phyloP scores from a whole-genome alignment of 1,140 invertebrate species.

The Asobara japonica region DNA sequence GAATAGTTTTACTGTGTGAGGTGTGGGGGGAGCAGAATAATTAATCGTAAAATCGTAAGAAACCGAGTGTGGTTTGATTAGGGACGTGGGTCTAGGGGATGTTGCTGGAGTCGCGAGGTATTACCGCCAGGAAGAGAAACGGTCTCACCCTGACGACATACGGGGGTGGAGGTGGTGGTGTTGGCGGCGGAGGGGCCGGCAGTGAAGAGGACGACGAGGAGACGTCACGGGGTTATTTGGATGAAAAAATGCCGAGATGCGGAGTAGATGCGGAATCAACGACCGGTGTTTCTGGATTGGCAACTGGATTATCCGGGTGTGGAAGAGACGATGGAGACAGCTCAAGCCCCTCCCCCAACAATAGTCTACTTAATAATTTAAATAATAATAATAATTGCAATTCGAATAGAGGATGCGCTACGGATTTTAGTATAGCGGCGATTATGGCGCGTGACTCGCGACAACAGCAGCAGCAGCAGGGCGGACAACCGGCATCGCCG shows the following conservation, averaged over 20 bases:
- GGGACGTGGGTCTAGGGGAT: constrained; percentile 49
- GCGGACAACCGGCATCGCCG: constrained; percentile 60
- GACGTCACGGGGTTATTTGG: constrained; percentile 60
- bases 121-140: constrained; percentile 66
- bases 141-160: constrained; percentile 65
- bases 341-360: constrained; percentile 59
- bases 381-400: constrained; percentile 64
- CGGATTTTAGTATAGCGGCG: constrained; percentile 92
- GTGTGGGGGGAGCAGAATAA: no score
- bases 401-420: constrained; percentile 74
- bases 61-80: constrained; percentile 37
- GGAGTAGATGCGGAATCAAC: constrained; percentile 37
- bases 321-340: constrained; percentile 56
- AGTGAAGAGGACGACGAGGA: constrained; percentile 65
- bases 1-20: background rate
- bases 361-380: constrained; percentile 56
- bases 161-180: constrained; percentile 57
- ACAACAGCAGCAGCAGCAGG: constrained; percentile 58
- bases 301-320: constrained; percentile 48
- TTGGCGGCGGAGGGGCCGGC: constrained; percentile 54
- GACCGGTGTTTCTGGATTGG: constrained; percentile 41
- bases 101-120: constrained; percentile 67
- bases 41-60: constrained; percentile 14
- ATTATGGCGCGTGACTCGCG: constrained; percentile 84
- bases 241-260: constrained; percentile 46